Conservation (phyloP, 2,113 vertebrate species). For the Mixornis gularis region DNA sequence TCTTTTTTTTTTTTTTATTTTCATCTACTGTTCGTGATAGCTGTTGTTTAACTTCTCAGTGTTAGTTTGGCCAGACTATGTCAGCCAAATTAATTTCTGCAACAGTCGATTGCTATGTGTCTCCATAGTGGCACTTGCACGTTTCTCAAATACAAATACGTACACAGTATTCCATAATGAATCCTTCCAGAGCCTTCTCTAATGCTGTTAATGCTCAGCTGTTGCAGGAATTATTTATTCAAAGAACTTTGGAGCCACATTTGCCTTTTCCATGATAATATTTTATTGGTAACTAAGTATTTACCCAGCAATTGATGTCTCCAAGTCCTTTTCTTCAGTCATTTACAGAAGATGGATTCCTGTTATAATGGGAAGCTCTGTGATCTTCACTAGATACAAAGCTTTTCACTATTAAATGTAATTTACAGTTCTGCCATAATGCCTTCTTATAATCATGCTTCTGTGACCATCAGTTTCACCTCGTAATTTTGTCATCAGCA, state of each 20-base stretch:
- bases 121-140: background rate
- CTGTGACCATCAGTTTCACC: background rate
- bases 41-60: background rate
- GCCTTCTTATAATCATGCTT: background rate
- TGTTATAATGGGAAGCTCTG: background rate
- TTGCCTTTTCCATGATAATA: background rate
- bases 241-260: background rate
- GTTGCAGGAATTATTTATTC: background rate
- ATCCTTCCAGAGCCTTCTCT: background rate
- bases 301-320: background rate
- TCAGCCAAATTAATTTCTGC: background rate
- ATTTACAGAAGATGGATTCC: background rate
- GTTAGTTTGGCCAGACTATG: background rate
- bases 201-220: background rate
- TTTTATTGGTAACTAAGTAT: background rate
- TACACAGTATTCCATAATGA: background rate
- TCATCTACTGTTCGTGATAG: background rate
- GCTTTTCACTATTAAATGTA: background rate
- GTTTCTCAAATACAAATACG: background rate
- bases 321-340: background rate
- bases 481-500: background rate
- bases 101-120: fast-evolving
- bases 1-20: background rate
- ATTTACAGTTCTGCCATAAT: background rate
- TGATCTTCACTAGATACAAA: background rate